Evolutionary conservation across 2,113 vertebrate genomes (phyloP), one percentile per base, ranked within the genome.

Genomic region (Pelusios castaneus): DNA sequence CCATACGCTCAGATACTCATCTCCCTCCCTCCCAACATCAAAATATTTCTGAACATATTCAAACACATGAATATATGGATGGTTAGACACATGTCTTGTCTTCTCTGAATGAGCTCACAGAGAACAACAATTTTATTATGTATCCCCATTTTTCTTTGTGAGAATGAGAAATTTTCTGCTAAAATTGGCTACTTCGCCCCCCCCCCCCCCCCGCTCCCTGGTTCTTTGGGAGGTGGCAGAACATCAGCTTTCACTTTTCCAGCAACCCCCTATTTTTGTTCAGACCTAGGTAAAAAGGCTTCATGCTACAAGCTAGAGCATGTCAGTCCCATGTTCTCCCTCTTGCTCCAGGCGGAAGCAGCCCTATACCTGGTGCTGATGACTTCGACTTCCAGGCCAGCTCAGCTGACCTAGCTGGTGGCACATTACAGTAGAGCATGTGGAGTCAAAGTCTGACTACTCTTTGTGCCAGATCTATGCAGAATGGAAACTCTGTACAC

Each of bases 261-360:
- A 95, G 77, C 91, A 96, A 89, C 54, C 91, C 92, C 79, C 92
- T 4, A 34, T 89, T 85, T 93, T 95, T 89, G 89, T 89, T 91
- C 89, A 91, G 93, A 96, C 89, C 89, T 95, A 96, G 96, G 97
- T 97, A 96, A 70, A 91, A 63, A 16, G 29, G 16, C 16, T 63
- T 63, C 31, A 6, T 34, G 16, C 60, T 14, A 63, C 14, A 63
- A 63, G 31, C 60, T 31, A 63, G 31, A 17, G 6, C 4, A 13
- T 63, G 60, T 34, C 31, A 34, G 6, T 63, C 6, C 60, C 31
- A 17, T 31, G 31, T 63, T 63, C 60, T 63, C 16, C 27, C 31
- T 16, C 60, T 34, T 63, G 60, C 58, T 60, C 12, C 29, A 60
- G 58, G 13, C 16, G 29, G 58, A 31, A 34, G 58, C 60, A 63